Evolutionary conservation across 37 sponge, comb jelly and placozoan genomes (phyloP).

Genomic region (Spongilla lacustris): DNA sequence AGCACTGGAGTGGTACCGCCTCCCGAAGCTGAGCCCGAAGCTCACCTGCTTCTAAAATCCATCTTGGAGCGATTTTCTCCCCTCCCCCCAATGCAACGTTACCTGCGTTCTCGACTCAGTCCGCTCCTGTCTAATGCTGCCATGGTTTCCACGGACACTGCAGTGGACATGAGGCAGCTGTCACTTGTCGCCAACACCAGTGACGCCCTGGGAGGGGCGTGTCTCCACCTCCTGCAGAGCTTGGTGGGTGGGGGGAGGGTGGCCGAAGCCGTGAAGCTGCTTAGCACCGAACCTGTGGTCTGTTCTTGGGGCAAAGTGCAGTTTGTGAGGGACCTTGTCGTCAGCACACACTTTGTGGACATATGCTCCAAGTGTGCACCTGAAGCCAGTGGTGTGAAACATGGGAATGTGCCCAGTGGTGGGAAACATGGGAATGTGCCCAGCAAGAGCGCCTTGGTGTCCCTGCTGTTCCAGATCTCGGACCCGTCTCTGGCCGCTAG

Average conservation of each 20-base stretch:
- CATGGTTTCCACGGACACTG: too few species aligned
- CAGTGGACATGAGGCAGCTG: slow-evolving; percentile 15
- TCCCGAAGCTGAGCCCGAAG: slow-evolving; percentile 28
- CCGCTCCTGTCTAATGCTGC: slow-evolving; percentile 3
- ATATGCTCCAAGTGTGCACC: slow-evolving; percentile 7
- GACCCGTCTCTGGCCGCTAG: slow-evolving; percentile 46
- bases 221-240: slow-evolving; percentile 20
- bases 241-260: slow-evolving; percentile 23
- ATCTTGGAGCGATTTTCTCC: slow-evolving; percentile 25
- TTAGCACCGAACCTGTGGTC: slow-evolving; percentile 33
- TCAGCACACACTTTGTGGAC: slow-evolving; percentile 25
- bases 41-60: slow-evolving; percentile 38
- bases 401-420: slow-evolving; percentile 45
- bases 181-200: slow-evolving; percentile 25
- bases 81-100: slow-evolving; percentile 30
- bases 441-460: slow-evolving; percentile 1
- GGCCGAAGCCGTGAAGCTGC: slow-evolving; percentile 26
- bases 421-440: neutral
- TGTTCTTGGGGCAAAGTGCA: neutral
- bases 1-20: neutral
- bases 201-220: slow-evolving; percentile 36
- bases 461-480: slow-evolving; percentile 28
- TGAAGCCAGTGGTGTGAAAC: slow-evolving; percentile 6
- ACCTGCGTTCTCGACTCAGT: slow-evolving; percentile 48
- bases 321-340: slow-evolving; percentile 16